These are phyloP conservation scores for Tryphoninae sp. DNA, from an alignment of 2,888 invertebrate species.

Conservation along the genomic window DNA sequence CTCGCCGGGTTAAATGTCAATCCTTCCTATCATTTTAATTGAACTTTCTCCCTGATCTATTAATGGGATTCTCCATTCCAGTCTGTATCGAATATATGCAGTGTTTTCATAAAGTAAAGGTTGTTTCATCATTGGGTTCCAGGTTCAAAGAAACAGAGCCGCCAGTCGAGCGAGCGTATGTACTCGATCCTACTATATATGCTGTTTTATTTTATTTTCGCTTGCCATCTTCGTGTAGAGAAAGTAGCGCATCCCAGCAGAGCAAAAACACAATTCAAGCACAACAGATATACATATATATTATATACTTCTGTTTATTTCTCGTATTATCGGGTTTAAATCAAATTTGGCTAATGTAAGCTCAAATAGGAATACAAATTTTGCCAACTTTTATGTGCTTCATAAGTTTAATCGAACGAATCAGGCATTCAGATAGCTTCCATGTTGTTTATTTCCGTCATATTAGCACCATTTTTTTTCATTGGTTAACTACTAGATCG, in stretches of 20 bases:
- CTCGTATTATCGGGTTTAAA: no score
- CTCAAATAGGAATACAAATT: no score
- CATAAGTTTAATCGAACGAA: no score
- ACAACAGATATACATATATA: background rate
- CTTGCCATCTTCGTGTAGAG: conserved; percentile 51
- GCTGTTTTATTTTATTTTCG: conserved; percentile 68
- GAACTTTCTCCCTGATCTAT: conserved; percentile 1
- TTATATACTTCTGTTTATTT: background rate
- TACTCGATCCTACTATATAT: conserved; percentile 83
- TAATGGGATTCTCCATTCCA: conserved; percentile 19
- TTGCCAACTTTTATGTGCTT: no score
- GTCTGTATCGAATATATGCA: conserved; percentile 30
- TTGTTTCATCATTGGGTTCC: conserved; percentile 83
- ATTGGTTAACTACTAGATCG: no score
- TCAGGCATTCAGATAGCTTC: no score
- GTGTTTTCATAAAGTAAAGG: conserved; percentile 50
- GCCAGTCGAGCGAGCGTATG: conserved; percentile 92
- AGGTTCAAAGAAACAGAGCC: conserved; percentile 94
- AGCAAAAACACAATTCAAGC: conserved; percentile 28
- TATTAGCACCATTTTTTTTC: no score
- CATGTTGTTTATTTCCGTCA: no score
- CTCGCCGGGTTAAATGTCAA: no score
- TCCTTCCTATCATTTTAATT: no score
- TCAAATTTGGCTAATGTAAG: no score
- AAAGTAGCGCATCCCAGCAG: conserved; percentile 53